A percentile compares a stretch with the other conserved stretches of the same genome.
These are phyloP conservation scores for Rhagologus leucostigma DNA, from an alignment of 2,113 vertebrate species.

Conservation along the genomic window DNA sequence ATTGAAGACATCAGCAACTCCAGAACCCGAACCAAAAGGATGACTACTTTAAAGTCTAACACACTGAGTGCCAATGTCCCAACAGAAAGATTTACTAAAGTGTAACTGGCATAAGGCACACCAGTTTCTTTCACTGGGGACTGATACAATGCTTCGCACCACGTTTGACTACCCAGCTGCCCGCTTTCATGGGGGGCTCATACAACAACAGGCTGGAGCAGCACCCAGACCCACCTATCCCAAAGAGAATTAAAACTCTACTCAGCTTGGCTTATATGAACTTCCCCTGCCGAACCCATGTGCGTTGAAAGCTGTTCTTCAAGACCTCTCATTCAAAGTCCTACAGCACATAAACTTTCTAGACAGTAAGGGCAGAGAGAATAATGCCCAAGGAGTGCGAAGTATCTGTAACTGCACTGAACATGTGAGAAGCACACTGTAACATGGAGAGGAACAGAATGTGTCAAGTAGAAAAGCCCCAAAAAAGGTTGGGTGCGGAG, in stretches of 20 bases:
- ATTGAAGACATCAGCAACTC: background rate
- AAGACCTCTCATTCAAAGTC: background rate
- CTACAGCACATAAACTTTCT: background rate
- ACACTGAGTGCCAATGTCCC: background rate
- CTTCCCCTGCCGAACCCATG: rapidly evolving
- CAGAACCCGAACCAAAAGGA: background rate
- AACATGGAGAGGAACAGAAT: background rate
- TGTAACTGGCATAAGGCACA: background rate
- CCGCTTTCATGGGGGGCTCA: background rate
- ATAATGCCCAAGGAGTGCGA: background rate
- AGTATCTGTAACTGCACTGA: background rate
- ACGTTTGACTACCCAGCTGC: background rate
- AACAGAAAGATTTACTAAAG: background rate
- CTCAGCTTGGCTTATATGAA: background rate
- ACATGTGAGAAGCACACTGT: background rate
- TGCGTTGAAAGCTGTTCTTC: background rate
- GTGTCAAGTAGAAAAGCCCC: background rate
- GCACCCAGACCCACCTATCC: background rate
- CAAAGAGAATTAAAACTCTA: background rate
- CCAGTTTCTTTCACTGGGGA: background rate
- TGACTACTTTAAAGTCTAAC: background rate
- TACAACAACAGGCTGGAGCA: background rate
- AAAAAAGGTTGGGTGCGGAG: background rate
- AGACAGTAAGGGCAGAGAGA: background rate
- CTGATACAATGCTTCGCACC: background rate